Conservation (phyloP, 92 coral and sea anemone species). For the Phymanthus crucifer region DNA sequence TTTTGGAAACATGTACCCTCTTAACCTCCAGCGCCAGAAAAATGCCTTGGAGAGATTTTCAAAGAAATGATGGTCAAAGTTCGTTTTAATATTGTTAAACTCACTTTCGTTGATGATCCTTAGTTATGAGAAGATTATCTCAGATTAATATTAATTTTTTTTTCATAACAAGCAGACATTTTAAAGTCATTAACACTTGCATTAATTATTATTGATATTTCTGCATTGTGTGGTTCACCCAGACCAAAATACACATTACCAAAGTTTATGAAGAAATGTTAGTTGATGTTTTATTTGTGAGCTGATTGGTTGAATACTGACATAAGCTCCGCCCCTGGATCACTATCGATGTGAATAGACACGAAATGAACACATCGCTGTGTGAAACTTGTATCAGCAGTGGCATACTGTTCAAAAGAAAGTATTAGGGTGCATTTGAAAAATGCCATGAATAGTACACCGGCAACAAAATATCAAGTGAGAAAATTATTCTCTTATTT, state of each 20-base stretch:
- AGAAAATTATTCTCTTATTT: not conserved
- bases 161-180: not conserved
- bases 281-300: not conserved
- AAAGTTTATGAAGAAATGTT: not conserved
- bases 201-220: constrained; percentile 4
- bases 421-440: not conserved
- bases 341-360: constrained; percentile 5
- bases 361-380: not conserved
- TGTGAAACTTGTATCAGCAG: not conserved
- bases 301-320: constrained; percentile 23
- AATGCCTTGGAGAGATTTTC: not conserved
- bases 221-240: not conserved
- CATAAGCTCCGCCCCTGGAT: constrained; percentile 21
- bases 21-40: no score
- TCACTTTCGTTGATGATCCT: not conserved
- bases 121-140: not conserved
- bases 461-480: not conserved
- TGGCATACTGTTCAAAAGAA: not conserved
- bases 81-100: constrained; percentile 1
- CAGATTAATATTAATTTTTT: not conserved
- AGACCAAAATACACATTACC: constrained; percentile 15
- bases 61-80: not conserved
- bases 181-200: not conserved
- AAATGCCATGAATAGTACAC: not conserved
- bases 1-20: no score